Conservation (phyloP, 1,140 invertebrate genomes). For the Plectus sambesii region DNA sequence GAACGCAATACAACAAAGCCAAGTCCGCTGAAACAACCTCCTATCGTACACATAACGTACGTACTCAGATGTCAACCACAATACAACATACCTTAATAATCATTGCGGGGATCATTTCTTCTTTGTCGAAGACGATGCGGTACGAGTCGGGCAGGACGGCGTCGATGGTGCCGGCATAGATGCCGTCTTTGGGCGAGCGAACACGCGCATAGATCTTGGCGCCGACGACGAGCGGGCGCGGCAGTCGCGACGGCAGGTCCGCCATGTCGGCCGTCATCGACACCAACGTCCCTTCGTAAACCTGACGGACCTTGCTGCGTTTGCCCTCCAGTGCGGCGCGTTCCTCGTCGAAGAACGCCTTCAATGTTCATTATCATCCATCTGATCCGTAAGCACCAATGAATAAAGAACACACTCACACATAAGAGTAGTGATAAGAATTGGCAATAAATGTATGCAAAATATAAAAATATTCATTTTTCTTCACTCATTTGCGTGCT, state of each 20-base stretch:
- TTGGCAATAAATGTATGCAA: too few species aligned
- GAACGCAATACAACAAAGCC: too few species aligned
- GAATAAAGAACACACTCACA: too few species aligned
- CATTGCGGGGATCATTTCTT: slow-evolving; percentile 36
- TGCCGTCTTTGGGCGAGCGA: slow-evolving; percentile 81
- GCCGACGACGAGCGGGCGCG: slow-evolving; percentile 84
- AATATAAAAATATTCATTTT: too few species aligned
- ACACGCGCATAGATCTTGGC: slow-evolving; percentile 71
- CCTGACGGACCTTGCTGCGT: slow-evolving; percentile 73
- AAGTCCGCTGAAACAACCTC: slow-evolving; percentile 8
- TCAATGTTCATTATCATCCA: too few species aligned
- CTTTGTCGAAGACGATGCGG: slow-evolving; percentile 83
- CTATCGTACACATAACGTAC: background rate
- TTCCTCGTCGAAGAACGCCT: slow-evolving; percentile 88
- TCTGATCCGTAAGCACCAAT: too few species aligned
- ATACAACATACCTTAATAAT: slow-evolving; percentile 62
- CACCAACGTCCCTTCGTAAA: slow-evolving; percentile 65
- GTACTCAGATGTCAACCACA: slow-evolving; percentile 51
- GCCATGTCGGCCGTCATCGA: slow-evolving; percentile 9
- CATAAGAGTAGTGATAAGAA: too few species aligned
- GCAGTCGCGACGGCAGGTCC: slow-evolving; percentile 88
- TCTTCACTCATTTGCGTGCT: too few species aligned
- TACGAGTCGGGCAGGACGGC: slow-evolving; percentile 91
- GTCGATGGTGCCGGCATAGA: slow-evolving; percentile 89
- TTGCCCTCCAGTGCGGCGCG: slow-evolving; percentile 73